Base-by-base conservation (phyloP, 1,140 invertebrate species). In the Anoplolepis gracilipes region DNA sequence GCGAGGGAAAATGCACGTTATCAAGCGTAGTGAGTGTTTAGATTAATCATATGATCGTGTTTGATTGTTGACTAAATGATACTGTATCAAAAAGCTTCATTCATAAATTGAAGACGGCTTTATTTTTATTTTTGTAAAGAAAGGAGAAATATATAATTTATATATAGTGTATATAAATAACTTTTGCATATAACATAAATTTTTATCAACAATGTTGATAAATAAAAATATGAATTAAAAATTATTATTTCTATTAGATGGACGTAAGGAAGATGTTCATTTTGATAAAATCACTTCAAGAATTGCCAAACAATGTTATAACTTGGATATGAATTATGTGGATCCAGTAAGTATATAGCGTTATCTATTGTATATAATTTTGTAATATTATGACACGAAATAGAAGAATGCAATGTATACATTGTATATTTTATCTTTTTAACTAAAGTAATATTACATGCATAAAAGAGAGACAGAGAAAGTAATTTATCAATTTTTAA, bases 211-310 rank as follows among this genome's bases (percentile, higher is more conserved):
- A 7, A 4, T 64, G 19, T 16, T 30, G n/a, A n/a, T 13, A 28
- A 46, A 42, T 8, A 36, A 33, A 11, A 49, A 49, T 30, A 55
- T 61, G 33, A 25, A 64, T 84, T 53, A 72, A 70, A 76, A 77
- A 81, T 76, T 78, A 75, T 67, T 86, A 5, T 94, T 95, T 39
- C 62, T n/a, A 19, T 62, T 89, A 98, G 98, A 97, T 96, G 98
- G 98, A 0, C 96, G 98, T n/a, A 96, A 97, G 92, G 99, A 99
- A 94, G 97, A 97, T 90, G 97, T 99, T 4, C 98, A 99, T 94
- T 98, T 99, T 94, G 99, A 99, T 94, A 99, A 99, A 96, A 99
- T 99, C 79, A 99, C 99, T 1, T 98, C 98, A 0, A 96, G 99
- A 90, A 98, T 99, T 49, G 96, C 97, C 92, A 99, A 99, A 93